A percentile compares a stretch with the other conserved stretches of the same genome.
phyloP scores from a whole-genome alignment of 1,140 invertebrate species.

The Scaptomyza montana region DNA sequence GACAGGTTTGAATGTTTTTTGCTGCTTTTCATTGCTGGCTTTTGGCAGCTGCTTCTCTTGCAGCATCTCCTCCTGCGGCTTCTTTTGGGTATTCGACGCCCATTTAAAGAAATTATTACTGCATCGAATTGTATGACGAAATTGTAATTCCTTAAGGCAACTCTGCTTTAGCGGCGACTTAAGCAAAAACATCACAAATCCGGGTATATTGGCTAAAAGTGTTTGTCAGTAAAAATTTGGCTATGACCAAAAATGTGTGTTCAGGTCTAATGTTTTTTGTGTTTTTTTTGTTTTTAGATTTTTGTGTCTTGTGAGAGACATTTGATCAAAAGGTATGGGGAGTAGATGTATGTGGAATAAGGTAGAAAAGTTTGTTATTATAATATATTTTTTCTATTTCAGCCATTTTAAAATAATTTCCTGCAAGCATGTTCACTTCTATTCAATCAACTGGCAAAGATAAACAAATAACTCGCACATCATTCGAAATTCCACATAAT shows the following conservation, averaged over 20 bases:
- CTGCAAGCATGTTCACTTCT: too few relatives aligned
- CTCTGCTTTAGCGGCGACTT: neutral
- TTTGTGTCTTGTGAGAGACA: conserved; percentile 39
- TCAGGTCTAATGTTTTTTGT: conserved; percentile 1
- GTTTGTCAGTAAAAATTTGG: neutral
- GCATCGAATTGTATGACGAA: neutral
- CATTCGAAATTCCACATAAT: too few relatives aligned
- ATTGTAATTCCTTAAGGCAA: neutral
- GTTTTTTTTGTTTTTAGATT: conserved; percentile 17
- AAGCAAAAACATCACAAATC: conserved; percentile 26
- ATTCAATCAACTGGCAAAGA: too few relatives aligned
- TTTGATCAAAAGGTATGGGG: conserved; percentile 28
- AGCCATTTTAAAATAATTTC: too few relatives aligned
- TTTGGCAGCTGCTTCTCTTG: neutral
- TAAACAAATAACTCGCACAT: too few relatives aligned
- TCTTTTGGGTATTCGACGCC: conserved; percentile 9
- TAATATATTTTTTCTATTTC: too few relatives aligned
- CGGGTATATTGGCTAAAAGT: too few relatives aligned
- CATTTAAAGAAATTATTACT: conserved; percentile 52
- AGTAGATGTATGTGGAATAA: too few relatives aligned
- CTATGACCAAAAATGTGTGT: conserved; percentile 9
- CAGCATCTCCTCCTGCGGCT: neutral
- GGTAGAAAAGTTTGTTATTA: too few relatives aligned
- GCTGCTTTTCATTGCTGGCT: neutral
- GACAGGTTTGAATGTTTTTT: neutral